These are phyloP conservation scores for Dendrophyllia cribrosa DNA, from an alignment of 64 coral and sea anemone species.

Conservation along the genomic window DNA sequence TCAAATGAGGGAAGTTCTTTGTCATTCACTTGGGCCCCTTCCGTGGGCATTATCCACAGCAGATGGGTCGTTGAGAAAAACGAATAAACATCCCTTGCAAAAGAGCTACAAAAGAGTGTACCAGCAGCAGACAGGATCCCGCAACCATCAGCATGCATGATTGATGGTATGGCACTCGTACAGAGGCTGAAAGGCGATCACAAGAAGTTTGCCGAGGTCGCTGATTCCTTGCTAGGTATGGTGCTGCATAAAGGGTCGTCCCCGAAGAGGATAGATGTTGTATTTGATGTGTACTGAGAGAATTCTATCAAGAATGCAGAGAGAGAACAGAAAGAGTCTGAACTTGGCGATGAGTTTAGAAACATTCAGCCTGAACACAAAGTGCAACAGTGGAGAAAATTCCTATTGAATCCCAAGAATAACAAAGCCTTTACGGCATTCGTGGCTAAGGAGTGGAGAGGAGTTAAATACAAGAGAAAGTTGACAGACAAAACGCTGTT, in stretches of 20 bases:
- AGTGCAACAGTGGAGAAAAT: constrained; percentile 36
- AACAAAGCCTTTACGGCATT: constrained; percentile 27
- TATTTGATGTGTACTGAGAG: constrained; percentile 30
- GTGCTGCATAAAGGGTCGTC: constrained; percentile 20
- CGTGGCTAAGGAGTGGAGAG: constrained; percentile 36
- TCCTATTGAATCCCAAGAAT: neutral
- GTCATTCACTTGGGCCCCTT: constrained; percentile 52
- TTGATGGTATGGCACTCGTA: constrained; percentile 37
- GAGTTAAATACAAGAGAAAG: constrained; percentile 19
- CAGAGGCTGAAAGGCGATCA: constrained; percentile 62
- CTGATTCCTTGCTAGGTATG: neutral
- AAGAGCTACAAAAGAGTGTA: constrained; percentile 47
- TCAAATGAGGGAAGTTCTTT: constrained; percentile 48
- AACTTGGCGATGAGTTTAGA: constrained; percentile 48
- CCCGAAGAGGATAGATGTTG: constrained; percentile 30
- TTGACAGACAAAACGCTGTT: constrained; percentile 45
- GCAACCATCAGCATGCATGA: constrained; percentile 42
- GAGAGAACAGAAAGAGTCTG: constrained; percentile 15
- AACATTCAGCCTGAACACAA: constrained; percentile 59
- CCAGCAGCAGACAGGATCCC: constrained; percentile 13
- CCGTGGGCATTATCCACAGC: constrained; percentile 42
- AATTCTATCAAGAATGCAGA: constrained; percentile 61
- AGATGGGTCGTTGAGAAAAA: constrained; percentile 52
- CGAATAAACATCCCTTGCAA: constrained; percentile 45
- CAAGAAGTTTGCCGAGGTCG: constrained; percentile 35